Base-by-base conservation (phyloP, 2,797 vertebrate species). In the Sarcoramphus papa region DNA sequence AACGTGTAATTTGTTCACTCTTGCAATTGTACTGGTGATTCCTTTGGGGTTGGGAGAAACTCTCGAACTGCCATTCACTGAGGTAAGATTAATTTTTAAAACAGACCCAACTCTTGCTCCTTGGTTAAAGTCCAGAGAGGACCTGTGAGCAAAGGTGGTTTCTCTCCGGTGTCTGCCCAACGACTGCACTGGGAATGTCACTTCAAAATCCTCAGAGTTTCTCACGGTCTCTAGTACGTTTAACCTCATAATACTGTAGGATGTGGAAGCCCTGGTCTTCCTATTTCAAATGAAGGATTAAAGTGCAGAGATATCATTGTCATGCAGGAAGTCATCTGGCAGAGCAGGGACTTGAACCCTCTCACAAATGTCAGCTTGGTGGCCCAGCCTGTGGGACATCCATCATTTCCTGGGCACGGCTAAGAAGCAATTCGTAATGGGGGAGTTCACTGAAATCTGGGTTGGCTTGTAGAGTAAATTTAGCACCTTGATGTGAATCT, bases 391-490 rank as follows among this genome's bases (percentile, higher is more conserved):
- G 54, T 3, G 43, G 57, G 56, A 33, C 65, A 14, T 63, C 47
- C 89, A 37, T 93, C 57, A 8, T 47, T 25, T 30, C 68, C 80
- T 1, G 7, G 72, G 31, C 41, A 14, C 0, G 5, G 56, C 43
- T 22, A 12, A 10, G 20, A 6, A 0, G 2, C 10, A 0, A 3
- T 10, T 41, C 2, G 8, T n/a, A 3, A 11, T 8, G n/a, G n/a
- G 27, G 67, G 35, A 28, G 21, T 7, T 72, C 16, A 0, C 40
- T 5, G 35, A 4, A 24, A 11, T 9, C 60, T 17, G 48, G 7
- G 4, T 24, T 51, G 72, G 30, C 50, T 35, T 41, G n/a, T 48
- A 18, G 5, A 22, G 54, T 3, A 7, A 17, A 18, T 17, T 3
- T 2, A 62, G 60, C 54, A 17, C 47, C 69, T 50, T 23, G 48